A percentile compares a stretch with the other conserved stretches of the same genome.
phyloP scores from a whole-genome alignment of 2,888 invertebrate genomes.

The Philhelius pedissequus region DNA sequence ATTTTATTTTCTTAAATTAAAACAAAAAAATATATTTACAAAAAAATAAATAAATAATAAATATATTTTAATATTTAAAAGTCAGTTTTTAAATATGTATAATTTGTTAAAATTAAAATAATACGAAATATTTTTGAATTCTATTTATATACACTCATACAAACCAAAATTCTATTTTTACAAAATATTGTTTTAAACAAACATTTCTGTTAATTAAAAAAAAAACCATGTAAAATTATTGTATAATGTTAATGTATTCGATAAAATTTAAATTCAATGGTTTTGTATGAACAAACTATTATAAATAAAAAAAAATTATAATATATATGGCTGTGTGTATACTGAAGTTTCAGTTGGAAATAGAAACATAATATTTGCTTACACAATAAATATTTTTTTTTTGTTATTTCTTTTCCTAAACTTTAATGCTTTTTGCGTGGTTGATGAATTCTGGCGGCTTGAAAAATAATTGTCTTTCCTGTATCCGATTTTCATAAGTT shows the following conservation, averaged over 20 bases:
- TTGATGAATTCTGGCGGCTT: background rate
- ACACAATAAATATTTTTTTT: no score
- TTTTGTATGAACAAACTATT: constrained; percentile 62
- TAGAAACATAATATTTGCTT: constrained; percentile 30
- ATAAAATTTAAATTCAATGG: constrained; percentile 44
- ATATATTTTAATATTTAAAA: background rate
- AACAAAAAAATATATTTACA: constrained; percentile 6
- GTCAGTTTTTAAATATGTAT: background rate
- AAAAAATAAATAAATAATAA: background rate
- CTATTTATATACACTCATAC: constrained; percentile 12
- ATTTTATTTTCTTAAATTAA: background rate
- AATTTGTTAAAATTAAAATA: background rate
- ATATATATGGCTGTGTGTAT: constrained; percentile 69
- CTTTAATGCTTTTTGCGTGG: background rate
- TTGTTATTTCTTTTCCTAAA: no score
- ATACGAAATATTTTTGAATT: constrained; percentile 7
- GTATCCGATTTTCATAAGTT: background rate
- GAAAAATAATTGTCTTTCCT: background rate
- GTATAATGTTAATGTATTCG: constrained; percentile 29
- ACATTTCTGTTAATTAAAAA: background rate
- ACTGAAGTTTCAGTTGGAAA: constrained; percentile 67
- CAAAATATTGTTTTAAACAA: constrained; percentile 29
- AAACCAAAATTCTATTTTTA: constrained; percentile 42
- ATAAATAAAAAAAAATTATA: constrained; percentile 50
- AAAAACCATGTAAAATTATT: background rate